Conservation (phyloP, 2,113 vertebrate genomes). For the Aegithalos caudatus region DNA sequence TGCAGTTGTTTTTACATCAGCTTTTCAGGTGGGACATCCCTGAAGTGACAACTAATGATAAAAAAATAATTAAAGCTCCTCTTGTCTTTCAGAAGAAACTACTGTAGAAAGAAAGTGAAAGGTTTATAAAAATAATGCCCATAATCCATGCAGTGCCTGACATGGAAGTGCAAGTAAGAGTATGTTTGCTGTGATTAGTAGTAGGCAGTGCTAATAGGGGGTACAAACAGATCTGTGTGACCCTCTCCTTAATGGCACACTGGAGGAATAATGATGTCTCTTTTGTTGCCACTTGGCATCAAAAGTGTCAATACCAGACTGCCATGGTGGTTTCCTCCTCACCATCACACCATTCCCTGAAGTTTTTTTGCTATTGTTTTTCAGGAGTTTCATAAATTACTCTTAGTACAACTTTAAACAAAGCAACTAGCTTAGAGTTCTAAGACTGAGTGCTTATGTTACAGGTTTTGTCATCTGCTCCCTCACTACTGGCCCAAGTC, state of each 20-base stretch:
- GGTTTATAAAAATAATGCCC: not conserved
- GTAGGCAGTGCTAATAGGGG: not conserved
- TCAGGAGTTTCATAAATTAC: not conserved
- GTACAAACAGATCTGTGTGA: not conserved
- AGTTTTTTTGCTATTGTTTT: not conserved
- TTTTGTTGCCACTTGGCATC: not conserved
- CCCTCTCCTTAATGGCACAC: not conserved
- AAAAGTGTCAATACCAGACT: not conserved
- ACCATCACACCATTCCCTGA: not conserved
- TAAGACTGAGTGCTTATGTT: accelerated
- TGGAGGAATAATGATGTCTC: not conserved
- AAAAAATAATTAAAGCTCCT: not conserved
- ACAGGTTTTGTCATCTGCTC: not conserved
- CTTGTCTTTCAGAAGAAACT: not conserved
- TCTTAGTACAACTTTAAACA: not conserved
- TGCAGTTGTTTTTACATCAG: not conserved
- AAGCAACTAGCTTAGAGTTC: not conserved
- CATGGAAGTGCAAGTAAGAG: not conserved
- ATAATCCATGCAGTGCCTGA: not conserved
- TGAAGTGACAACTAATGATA: not conserved
- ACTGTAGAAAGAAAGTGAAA: not conserved
- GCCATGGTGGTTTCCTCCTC: not conserved
- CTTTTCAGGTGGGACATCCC: not conserved
- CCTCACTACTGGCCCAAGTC: not conserved
- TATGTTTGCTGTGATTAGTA: not conserved